Percentiles rank a stretch among this genome's conserved stretches.
These are phyloP conservation scores for Ceratosolen solmsi DNA, from an alignment of 1,140 invertebrate genomes.

Conservation along the genomic window DNA sequence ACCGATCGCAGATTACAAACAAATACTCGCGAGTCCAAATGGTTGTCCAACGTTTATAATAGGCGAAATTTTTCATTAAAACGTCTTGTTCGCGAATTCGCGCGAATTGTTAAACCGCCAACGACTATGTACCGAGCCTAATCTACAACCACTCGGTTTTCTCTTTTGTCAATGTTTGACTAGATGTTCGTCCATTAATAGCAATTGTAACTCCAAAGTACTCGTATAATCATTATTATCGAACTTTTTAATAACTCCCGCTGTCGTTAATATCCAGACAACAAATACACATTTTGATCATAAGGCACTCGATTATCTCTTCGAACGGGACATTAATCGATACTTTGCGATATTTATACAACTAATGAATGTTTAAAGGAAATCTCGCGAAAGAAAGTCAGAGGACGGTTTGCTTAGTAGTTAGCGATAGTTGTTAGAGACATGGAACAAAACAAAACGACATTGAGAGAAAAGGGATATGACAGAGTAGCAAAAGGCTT, in stretches of 20 bases:
- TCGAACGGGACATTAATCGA: too few species aligned
- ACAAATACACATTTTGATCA: background rate
- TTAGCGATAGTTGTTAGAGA: too few species aligned
- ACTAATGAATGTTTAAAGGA: too few species aligned
- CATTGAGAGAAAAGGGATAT: background rate
- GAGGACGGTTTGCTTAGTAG: too few species aligned
- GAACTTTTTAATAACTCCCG: background rate
- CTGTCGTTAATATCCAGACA: background rate
- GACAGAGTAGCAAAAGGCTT: background rate
- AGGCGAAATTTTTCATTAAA: background rate
- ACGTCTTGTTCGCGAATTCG: too few species aligned
- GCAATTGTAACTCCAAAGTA: background rate
- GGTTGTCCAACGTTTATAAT: background rate
- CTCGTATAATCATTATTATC: background rate
- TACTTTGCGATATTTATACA: too few species aligned
- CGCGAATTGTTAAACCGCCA: background rate
- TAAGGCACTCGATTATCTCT: background rate
- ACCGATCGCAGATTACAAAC: background rate
- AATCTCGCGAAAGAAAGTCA: too few species aligned
- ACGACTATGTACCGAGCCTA: background rate
- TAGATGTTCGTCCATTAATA: background rate
- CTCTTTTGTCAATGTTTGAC: background rate
- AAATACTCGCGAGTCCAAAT: background rate
- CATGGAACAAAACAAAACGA: background rate
- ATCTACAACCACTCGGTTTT: background rate